These are phyloP conservation scores for Microctenopoma steveboyesi DNA, from an alignment of 2,797 vertebrate species.

Conservation along the genomic window DNA sequence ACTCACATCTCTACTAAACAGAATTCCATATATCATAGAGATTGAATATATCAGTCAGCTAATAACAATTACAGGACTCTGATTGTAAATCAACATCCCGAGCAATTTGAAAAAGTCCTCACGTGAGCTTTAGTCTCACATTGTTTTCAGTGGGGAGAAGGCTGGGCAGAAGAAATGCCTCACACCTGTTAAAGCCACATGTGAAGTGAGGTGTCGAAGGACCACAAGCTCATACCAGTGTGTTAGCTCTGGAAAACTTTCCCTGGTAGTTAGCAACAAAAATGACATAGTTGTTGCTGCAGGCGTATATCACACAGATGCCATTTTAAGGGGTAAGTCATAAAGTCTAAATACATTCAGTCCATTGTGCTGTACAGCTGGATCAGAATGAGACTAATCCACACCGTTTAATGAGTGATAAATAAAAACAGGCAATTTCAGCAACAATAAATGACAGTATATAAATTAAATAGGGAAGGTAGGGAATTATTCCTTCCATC, in stretches of 20 bases:
- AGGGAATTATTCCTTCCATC: not conserved
- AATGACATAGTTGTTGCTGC: conserved; percentile 27
- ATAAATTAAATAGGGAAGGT: too few relatives aligned
- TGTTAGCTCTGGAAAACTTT: conserved; percentile 48
- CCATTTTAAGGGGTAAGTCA: conserved; percentile 13
- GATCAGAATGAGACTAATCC: not conserved
- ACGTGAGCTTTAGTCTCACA: conserved; percentile 42
- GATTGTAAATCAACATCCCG: conserved; percentile 43
- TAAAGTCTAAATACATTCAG: conserved; percentile 8
- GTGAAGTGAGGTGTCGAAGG: conserved; percentile 57
- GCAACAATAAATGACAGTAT: too few relatives aligned
- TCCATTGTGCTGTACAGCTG: not conserved
- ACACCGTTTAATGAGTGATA: too few relatives aligned
- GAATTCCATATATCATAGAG: conserved; percentile 27
- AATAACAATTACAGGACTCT: conserved; percentile 34
- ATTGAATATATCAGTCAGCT: conserved; percentile 18
- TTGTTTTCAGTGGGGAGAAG: conserved; percentile 47
- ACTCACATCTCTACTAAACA: conserved; percentile 16
- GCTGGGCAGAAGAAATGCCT: conserved; percentile 53
- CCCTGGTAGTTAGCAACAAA: conserved; percentile 40
- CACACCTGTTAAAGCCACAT: conserved; percentile 68
- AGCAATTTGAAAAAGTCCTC: conserved; percentile 51
- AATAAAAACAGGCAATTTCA: too few relatives aligned
- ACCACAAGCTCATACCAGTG: conserved; percentile 40
- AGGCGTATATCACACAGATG: conserved; percentile 33